phyloP scores from a whole-genome alignment of 64 coral and sea anemone genomes.

The Platygyra sinensis region DNA sequence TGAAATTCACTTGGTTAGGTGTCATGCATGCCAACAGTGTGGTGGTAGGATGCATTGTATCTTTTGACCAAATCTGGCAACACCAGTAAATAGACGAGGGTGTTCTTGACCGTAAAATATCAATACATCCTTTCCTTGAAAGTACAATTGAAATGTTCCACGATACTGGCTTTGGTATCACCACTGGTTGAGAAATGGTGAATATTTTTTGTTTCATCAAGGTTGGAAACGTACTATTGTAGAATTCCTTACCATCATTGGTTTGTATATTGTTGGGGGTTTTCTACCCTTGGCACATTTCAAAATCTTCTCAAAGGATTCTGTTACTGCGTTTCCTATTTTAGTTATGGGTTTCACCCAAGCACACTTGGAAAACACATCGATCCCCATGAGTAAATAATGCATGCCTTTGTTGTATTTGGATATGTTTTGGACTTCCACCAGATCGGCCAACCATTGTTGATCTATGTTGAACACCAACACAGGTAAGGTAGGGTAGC shows the following conservation, averaged over 20 bases:
- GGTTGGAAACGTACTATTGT: not conserved
- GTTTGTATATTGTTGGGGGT: not conserved
- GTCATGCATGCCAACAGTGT: not conserved
- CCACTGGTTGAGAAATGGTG: not conserved
- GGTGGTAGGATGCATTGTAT: too few species aligned
- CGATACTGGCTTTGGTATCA: not conserved
- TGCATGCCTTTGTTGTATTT: not conserved
- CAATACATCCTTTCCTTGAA: not conserved
- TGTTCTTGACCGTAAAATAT: not conserved
- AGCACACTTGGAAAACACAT: not conserved
- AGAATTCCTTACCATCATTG: constrained; percentile 9
- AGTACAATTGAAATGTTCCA: too few species aligned
- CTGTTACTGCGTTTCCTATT: not conserved
- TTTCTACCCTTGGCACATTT: not conserved
- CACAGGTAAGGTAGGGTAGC: constrained; percentile 6
- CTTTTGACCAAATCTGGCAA: not conserved
- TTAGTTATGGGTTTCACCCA: not conserved
- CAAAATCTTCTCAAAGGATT: not conserved
- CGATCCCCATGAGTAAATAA: not conserved
- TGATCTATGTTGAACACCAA: not conserved
- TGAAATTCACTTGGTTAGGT: not conserved
- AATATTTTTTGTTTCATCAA: not conserved
- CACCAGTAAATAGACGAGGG: not conserved
- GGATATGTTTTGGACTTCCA: not conserved
- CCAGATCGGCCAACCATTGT: not conserved